Base-by-base conservation (phyloP, 1,140 invertebrate genomes). In the Cephus cinctus region DNA sequence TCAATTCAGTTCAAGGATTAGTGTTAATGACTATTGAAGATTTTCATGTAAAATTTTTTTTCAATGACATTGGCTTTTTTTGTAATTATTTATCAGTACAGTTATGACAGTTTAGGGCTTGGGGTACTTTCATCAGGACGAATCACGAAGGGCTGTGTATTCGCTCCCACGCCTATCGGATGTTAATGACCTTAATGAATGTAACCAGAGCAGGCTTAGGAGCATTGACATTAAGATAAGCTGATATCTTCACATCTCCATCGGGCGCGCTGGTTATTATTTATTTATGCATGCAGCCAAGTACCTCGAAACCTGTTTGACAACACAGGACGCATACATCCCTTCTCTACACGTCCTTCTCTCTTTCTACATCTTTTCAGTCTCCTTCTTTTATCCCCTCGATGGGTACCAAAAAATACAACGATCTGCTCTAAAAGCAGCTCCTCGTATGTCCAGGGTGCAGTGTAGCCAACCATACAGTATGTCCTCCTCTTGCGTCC, bases 131-230 rank as follows among this genome's bases (percentile, higher is more conserved):
- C 25, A n/a, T 27, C 19, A 31, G 35, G 36, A 23, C 11, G 12
- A 19, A 36, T 25, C 8, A n/a, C n/a, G n/a, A n/a, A 12, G 27
- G 35, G 27, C 16, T 20, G 35, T 20, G 46, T 47, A 52, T 61
- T 60, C 61, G 34, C 34, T 69, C 56, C 51, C 64, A 66, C 63
- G 59, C 56, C 49, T 71, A 71, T 75, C 65, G 59, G 57, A 73
- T 71, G 68, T 69, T 73, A 75, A 75, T 67, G 68, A 73, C 63
- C 65, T 52, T 73, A 71, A 74, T 71, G 64, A 74, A 71, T 63
- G 66, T 70, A 68, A 73, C 65, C 71, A 53, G 61, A 68, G 61
- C 57, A 22, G 40, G 39, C 43, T 20, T 40, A 12, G 53, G 60
- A 69, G 65, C 71, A 73, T 66, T 72, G 73, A 70, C 71, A 73